phyloP scores from a whole-genome alignment of 1,140 invertebrate genomes.

The Drosophila albomicans region DNA sequence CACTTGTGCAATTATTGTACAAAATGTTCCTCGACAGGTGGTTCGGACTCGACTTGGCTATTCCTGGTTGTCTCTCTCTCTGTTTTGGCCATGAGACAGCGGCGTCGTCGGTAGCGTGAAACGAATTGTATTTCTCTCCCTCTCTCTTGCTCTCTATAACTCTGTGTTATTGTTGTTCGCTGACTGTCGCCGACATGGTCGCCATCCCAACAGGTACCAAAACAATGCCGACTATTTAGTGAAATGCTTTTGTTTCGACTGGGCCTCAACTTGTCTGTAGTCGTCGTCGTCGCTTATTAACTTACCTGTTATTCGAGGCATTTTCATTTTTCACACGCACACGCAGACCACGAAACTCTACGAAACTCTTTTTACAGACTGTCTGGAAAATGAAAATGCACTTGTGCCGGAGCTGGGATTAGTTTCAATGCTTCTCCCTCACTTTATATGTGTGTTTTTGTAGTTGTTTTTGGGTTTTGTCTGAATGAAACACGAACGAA shows the following conservation, averaged over 20 bases:
- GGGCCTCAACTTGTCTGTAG: conserved; percentile 1
- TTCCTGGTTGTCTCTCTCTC: conserved; percentile 12
- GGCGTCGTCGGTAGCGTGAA: conserved; percentile 48
- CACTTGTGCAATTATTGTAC: conserved; percentile 77
- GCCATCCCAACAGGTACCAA: conserved; percentile 46
- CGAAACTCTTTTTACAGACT: background rate
- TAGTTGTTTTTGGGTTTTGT: conserved; percentile 30
- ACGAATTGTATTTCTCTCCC: conserved; percentile 41
- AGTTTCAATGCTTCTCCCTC: conserved; percentile 47
- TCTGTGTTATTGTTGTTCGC: conserved; percentile 14
- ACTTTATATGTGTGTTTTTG: conserved; percentile 2
- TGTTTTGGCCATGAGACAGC: conserved; percentile 30
- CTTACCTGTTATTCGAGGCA: conserved; percentile 72
- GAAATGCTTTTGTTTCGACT: conserved; percentile 65
- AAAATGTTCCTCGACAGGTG: conserved; percentile 51
- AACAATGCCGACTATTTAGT: conserved; percentile 74
- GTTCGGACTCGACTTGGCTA: conserved; percentile 8
- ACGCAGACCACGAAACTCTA: conserved; percentile 36
- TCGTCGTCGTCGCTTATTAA: conserved; percentile 65
- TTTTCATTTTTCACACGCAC: conserved; percentile 78
- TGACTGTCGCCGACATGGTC: conserved; percentile 33
- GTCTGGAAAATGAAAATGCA: conserved; percentile 63
- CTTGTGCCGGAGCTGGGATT: conserved; percentile 52
- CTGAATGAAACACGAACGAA: conserved; percentile 69
- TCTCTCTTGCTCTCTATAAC: background rate